phyloP scores from a whole-genome alignment of 2,797 vertebrate genomes.

The Megaceryle alcyon region DNA sequence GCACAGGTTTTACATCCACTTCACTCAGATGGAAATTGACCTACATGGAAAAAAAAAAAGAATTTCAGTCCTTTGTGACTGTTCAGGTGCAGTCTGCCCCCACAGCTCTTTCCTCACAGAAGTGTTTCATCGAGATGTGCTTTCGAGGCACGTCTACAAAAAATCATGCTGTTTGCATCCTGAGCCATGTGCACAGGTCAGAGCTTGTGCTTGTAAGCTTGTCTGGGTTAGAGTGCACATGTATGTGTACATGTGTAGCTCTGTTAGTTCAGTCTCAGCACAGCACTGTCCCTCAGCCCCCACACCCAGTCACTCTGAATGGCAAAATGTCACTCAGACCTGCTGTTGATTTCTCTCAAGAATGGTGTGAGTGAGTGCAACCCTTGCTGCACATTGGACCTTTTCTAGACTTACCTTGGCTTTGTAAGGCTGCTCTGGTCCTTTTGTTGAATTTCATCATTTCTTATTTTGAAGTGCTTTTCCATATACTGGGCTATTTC shows the following conservation, averaged over 20 bases:
- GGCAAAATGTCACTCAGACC: not conserved
- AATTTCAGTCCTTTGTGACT: not conserved
- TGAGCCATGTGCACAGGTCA: not conserved
- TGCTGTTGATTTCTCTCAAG: not conserved
- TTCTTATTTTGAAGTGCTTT: not conserved
- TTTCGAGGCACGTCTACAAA: not conserved
- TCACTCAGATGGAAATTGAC: not conserved
- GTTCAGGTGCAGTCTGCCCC: not conserved
- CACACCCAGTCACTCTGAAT: not conserved
- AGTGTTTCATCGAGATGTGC: accelerated
- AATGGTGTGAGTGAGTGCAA: not conserved
- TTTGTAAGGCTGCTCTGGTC: not conserved
- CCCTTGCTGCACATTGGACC: not conserved
- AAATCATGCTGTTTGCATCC: accelerated
- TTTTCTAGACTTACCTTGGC: not conserved
- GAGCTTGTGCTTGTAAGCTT: not conserved
- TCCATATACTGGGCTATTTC: not conserved
- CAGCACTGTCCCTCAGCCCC: not conserved
- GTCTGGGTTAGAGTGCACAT: not conserved
- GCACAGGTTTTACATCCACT: not conserved
- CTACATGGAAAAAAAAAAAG: not conserved
- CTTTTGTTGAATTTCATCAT: not conserved
- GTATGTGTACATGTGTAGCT: accelerated
- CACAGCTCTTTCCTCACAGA: not conserved
- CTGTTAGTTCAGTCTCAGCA: not conserved